Percentiles rank a stretch among this genome's conserved stretches.
Evolutionary conservation across 2,113 vertebrate genomes (phyloP).

Genomic region (Danionella cerebrum): DNA sequence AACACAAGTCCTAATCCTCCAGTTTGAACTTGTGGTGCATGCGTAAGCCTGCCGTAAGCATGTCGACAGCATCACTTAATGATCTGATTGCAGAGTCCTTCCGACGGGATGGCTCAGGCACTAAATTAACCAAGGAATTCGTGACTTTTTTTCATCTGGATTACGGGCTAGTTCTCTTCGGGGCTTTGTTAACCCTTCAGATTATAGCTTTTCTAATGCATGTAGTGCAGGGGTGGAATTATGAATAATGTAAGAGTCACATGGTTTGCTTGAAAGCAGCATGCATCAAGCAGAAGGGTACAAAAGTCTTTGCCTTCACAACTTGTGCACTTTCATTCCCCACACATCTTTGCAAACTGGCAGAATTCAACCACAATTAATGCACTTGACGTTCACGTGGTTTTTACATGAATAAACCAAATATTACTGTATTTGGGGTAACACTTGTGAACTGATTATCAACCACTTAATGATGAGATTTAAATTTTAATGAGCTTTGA

Average conservation of each 20-base stretch:
- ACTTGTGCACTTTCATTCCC: too few species aligned
- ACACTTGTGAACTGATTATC: too few species aligned
- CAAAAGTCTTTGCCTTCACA: background rate
- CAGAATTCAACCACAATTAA: too few species aligned
- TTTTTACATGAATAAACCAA: too few species aligned
- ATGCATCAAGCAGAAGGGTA: background rate
- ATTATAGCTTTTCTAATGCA: background rate
- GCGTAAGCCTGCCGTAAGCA: background rate
- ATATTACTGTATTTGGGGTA: too few species aligned
- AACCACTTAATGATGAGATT: too few species aligned
- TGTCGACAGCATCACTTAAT: background rate
- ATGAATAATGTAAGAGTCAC: background rate
- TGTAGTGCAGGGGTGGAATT: background rate
- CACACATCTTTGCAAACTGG: too few species aligned
- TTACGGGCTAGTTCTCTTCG: background rate
- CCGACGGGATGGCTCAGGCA: background rate
- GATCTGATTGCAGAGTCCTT: background rate
- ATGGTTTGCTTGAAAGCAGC: background rate
- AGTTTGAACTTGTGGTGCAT: background rate
- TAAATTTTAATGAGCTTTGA: too few species aligned
- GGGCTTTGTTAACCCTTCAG: background rate
- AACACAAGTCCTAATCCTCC: slow-evolving; percentile 45
- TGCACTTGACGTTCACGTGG: too few species aligned
- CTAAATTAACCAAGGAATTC: background rate
- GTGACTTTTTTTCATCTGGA: too few species aligned